Evolutionary conservation across 2,888 invertebrate species (phyloP).

Genomic region (Asteroscopus sphinx): DNA sequence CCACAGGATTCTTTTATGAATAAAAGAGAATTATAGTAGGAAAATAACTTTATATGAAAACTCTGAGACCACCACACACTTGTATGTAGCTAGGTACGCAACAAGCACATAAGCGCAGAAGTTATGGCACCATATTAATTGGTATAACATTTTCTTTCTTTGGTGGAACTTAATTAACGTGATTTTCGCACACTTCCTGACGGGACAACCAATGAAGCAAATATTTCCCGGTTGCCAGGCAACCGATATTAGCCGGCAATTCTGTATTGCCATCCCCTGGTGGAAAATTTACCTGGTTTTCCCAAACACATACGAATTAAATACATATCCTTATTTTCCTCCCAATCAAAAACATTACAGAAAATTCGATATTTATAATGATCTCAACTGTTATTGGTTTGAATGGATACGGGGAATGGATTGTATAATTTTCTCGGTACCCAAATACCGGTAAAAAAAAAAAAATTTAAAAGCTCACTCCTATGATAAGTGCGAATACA

Average conservation of each 20-base stretch:
- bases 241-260: conserved; percentile 33
- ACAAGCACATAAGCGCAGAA: background rate
- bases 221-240: conserved; percentile 56
- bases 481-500: conserved; percentile 26
- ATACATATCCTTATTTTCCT: too few species aligned
- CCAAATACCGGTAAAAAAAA: too few species aligned
- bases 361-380: conserved; percentile 68
- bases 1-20: too few species aligned
- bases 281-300: conserved; percentile 11
- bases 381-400: conserved; percentile 53
- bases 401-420: conserved; percentile 46
- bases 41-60: too few species aligned
- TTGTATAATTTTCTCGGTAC: too few species aligned
- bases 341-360: conserved; percentile 66
- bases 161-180: conserved; percentile 19
- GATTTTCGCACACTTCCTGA: conserved; percentile 26
- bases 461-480: conserved; percentile 27
- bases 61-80: too few species aligned
- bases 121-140: conserved; percentile 14
- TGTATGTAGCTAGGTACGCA: too few species aligned
- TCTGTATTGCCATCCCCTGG: background rate
- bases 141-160: conserved; percentile 18
- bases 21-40: too few species aligned
- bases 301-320: conserved; percentile 69
- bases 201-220: conserved; percentile 22